Base-by-base conservation (phyloP, 1,140 invertebrate genomes). In the Bombus sibiricus region DNA sequence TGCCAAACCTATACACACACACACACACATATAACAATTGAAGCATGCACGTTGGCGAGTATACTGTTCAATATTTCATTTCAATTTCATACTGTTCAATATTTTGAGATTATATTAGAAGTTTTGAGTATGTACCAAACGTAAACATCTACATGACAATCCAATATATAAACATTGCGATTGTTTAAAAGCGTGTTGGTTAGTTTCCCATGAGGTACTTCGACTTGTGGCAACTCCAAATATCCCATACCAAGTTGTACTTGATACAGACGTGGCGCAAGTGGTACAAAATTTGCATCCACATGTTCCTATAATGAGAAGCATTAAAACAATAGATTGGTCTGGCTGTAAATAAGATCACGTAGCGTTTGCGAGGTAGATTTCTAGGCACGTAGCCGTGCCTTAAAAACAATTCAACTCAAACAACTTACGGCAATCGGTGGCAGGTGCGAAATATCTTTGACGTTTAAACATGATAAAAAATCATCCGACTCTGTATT, bases 171-270 rank as follows among this genome's bases (percentile, higher is more conserved):
- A 5, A 99, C 99, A 95, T 98, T 98, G 93, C 98, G 98, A 81
- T 98, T 99, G 85, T 98, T 97, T 32, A 99, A 96, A 88, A 99
- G 95, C 5, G 96, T 96, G 89, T 98, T 96, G 80, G 96, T 95
- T 37, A 98, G 94, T 93, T 97, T 97, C 85, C 97, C 97, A 85
- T 98, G 96, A 22, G 98, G 97, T 80, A 98, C 96, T 95, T 98
- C 97, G 15, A 98, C 98, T 96, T 99, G 99, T 18, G 99, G 99
- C 86, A 99, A 95, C 95, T 99, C 99, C 88, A 99, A 95, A 94
- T 99, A 99, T 2, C 99, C 99, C 98, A 99, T 99, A 72, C 99
- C 99, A 13, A 99, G 96, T 77, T 97, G 96, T 69, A 99, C 98
- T 96, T 99, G 97, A 95, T 99, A 99, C 59, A 99, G 95, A 59